Evolutionary conservation across 2,113 vertebrate species (phyloP).

Genomic region (Macquaria australasica): DNA sequence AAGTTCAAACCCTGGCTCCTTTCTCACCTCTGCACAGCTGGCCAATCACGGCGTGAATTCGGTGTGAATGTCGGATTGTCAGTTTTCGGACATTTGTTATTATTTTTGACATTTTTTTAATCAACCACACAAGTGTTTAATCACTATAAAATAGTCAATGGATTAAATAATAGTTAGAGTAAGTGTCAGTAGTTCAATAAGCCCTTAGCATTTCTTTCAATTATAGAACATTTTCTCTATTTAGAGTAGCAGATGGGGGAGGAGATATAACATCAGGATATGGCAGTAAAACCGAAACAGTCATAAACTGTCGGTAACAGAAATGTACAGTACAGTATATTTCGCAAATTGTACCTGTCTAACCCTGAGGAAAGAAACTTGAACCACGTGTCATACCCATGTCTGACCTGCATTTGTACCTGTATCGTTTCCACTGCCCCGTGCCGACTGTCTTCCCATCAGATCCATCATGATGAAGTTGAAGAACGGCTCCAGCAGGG

Average conservation of each 20-base stretch:
- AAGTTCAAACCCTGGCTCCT: too few species aligned
- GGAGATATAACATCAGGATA: not conserved
- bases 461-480: slow-evolving; percentile 90
- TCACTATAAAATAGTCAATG: not conserved
- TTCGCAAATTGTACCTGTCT: not conserved
- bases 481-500: slow-evolving; percentile 84
- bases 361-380: slow-evolving; percentile 26
- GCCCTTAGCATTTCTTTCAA: not conserved
- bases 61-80: too few species aligned
- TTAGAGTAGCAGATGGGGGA: not conserved
- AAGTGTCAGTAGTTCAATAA: not conserved
- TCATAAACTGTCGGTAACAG: not conserved
- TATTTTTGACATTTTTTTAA: not conserved
- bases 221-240: not conserved
- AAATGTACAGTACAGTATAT: not conserved
- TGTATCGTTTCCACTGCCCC: not conserved
- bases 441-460: not conserved
- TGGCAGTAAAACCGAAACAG: not conserved
- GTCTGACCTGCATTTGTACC: slow-evolving; percentile 23
- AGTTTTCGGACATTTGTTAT: not conserved
- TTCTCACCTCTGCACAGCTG: too few species aligned
- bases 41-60: too few species aligned
- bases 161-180: not conserved
- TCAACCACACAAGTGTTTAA: not conserved
- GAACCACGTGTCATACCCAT: not conserved